phyloP scores from a whole-genome alignment of 2,888 invertebrate species.

The Temnothorax unifasciatus region DNA sequence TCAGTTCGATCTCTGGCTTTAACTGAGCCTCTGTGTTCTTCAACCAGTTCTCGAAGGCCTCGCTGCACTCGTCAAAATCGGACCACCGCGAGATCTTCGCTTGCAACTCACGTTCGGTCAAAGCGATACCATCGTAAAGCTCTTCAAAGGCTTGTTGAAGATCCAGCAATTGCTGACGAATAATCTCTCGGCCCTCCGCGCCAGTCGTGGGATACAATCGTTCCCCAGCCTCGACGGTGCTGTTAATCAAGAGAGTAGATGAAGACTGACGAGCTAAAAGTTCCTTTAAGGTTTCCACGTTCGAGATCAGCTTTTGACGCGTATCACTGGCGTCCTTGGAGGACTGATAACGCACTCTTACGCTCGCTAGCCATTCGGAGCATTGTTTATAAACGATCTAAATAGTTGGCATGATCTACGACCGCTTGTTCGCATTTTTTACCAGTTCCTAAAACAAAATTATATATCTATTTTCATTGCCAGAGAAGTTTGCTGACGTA shows the following conservation, averaged over 20 bases:
- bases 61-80: constrained; percentile 95
- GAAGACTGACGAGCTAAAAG: constrained; percentile 92
- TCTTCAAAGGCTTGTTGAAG: constrained; percentile 94
- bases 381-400: constrained; percentile 95
- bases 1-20: constrained; percentile 92
- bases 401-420: constrained; percentile 92
- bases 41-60: constrained; percentile 93
- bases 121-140: constrained; percentile 93
- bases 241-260: constrained; percentile 92
- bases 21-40: constrained; percentile 91
- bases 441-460: constrained; percentile 90
- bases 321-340: constrained; percentile 88
- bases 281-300: constrained; percentile 91
- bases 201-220: constrained; percentile 95
- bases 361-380: constrained; percentile 92
- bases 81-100: constrained; percentile 95
- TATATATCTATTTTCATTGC: not conserved
- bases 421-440: constrained; percentile 97
- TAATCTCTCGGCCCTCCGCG: constrained; percentile 94
- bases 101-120: constrained; percentile 93
- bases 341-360: constrained; percentile 91
- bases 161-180: constrained; percentile 94
- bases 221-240: constrained; percentile 95
- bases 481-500: not conserved
- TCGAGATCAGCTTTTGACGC: constrained; percentile 90